phyloP scores from a whole-genome alignment of 2,888 invertebrate genomes.

The Agrochola lychnidis region DNA sequence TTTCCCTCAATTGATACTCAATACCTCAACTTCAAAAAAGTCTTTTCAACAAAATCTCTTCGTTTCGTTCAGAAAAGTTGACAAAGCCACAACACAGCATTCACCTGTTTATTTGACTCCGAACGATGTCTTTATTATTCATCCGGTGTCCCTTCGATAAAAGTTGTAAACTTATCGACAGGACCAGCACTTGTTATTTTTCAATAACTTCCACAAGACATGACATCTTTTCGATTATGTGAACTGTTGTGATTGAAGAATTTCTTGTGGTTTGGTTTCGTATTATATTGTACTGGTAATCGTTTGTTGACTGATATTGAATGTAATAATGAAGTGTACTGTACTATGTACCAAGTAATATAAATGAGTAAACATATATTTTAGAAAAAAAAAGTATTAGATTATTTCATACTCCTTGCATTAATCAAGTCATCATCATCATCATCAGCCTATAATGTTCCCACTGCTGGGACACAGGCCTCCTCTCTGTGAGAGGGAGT shows the following conservation, averaged over 20 bases:
- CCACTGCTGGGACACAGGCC: too few relatives aligned
- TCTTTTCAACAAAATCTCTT: slow-evolving; percentile 2
- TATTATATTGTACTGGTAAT: background rate
- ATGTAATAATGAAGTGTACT: background rate
- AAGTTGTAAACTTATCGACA: slow-evolving; percentile 62
- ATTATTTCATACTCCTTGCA: background rate
- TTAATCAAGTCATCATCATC: background rate
- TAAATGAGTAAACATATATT: background rate
- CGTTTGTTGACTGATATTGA: background rate
- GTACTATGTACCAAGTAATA: too few relatives aligned
- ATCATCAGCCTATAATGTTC: too few relatives aligned
- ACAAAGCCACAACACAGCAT: slow-evolving; percentile 53
- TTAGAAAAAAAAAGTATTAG: background rate
- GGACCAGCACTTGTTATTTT: slow-evolving; percentile 60
- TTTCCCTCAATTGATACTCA: background rate
- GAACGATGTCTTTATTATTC: slow-evolving; percentile 69
- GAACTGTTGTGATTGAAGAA: slow-evolving; percentile 10
- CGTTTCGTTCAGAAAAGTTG: slow-evolving; percentile 17
- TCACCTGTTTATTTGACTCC: slow-evolving; percentile 63
- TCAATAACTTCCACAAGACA: slow-evolving; percentile 58
- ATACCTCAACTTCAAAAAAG: slow-evolving; percentile 7
- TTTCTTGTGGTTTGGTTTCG: slow-evolving; percentile 1
- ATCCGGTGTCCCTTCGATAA: slow-evolving; percentile 67
- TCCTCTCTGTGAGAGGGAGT: too few relatives aligned
- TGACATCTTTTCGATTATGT: slow-evolving; percentile 42